Conservation (phyloP, 2,113 vertebrate species). For the Mandrillus leucophaeus region DNA sequence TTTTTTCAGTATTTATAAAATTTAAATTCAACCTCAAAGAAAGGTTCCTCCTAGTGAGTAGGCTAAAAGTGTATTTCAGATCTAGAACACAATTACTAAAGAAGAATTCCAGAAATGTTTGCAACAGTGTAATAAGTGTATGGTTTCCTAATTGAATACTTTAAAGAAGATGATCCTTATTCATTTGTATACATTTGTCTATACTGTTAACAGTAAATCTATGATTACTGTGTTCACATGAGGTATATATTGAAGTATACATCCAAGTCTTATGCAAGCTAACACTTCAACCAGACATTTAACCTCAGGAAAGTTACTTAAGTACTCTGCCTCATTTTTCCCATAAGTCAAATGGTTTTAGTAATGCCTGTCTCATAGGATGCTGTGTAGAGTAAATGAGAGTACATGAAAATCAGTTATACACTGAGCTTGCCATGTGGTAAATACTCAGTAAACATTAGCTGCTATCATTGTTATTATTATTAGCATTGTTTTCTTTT, state of each 20-base stretch:
- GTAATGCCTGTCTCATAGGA: neutral
- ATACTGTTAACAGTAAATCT: neutral
- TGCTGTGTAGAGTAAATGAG: neutral
- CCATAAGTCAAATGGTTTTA: neutral
- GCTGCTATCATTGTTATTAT: neutral
- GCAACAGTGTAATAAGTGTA: neutral
- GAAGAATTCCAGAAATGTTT: neutral
- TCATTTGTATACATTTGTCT: neutral
- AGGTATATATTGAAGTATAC: neutral
- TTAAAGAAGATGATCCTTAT: neutral
- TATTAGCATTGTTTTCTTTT: conserved; percentile 18
- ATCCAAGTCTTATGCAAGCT: conserved; percentile 6
- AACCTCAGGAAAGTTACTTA: neutral
- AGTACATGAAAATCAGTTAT: neutral
- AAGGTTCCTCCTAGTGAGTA: neutral
- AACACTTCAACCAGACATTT: neutral
- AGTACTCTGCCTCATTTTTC: conserved; percentile 30
- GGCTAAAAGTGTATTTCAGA: neutral
- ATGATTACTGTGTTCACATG: conserved; percentile 1
- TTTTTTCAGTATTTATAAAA: neutral
- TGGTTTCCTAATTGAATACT: neutral
- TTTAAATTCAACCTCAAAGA: conserved; percentile 5
- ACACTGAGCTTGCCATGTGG: neutral
- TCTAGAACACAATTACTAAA: conserved; percentile 40
- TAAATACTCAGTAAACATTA: neutral